These are phyloP conservation scores for Athetis lepigone DNA, from an alignment of 2,888 invertebrate genomes.

Conservation along the genomic window DNA sequence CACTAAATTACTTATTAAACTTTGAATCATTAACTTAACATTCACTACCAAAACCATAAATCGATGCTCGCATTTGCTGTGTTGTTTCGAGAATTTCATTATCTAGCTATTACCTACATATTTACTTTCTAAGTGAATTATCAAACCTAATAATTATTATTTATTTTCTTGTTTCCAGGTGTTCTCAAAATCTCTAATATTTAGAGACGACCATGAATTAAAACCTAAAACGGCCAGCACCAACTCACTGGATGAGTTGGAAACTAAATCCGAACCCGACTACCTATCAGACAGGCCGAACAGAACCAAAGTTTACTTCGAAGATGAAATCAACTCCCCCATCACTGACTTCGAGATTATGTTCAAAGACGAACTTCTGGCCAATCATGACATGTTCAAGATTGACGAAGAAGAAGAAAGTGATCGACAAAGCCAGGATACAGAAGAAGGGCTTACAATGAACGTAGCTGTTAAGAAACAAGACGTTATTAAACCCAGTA, in stretches of 20 bases:
- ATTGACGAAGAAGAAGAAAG: constrained; percentile 88
- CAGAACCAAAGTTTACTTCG: constrained; percentile 87
- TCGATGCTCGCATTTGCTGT: too few species aligned
- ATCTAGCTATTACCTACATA: too few species aligned
- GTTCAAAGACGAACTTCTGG: constrained; percentile 88
- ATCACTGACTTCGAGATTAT: constrained; percentile 89
- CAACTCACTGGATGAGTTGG: constrained; percentile 81
- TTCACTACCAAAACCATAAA: too few species aligned
- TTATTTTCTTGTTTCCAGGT: constrained; percentile 77
- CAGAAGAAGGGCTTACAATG: constrained; percentile 86
- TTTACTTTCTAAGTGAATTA: too few species aligned
- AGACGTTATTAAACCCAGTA: constrained; percentile 85
- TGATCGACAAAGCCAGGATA: constrained; percentile 79
- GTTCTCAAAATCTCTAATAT: constrained; percentile 88
- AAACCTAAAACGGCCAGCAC: constrained; percentile 76
- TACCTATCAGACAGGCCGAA: constrained; percentile 83
- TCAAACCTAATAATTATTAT: not conserved
- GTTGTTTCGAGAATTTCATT: not conserved
- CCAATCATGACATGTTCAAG: constrained; percentile 85
- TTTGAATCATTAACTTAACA: too few species aligned
- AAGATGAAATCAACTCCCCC: constrained; percentile 87
- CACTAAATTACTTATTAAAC: too few species aligned
- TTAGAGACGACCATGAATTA: constrained; percentile 85
- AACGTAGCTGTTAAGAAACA: constrained; percentile 83
- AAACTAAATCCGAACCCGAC: constrained; percentile 87